phyloP scores from a whole-genome alignment of 2,888 invertebrate species.

The Syrphus vitripennis region DNA sequence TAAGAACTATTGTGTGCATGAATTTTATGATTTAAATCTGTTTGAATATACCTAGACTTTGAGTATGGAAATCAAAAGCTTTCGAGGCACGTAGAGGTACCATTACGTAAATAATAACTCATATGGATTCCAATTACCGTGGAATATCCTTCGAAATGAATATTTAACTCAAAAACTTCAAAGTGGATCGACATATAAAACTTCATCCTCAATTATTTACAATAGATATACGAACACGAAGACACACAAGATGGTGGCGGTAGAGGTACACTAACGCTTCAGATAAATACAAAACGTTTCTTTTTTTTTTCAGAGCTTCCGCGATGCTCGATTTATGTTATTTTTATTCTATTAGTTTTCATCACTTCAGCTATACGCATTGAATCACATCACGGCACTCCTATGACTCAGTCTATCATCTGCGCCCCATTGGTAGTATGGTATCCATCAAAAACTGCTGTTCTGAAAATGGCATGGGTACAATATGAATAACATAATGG shows the following conservation, averaged over 20 bases:
- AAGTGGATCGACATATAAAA: not conserved
- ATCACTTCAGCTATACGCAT: conserved; percentile 12
- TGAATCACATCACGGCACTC: not conserved
- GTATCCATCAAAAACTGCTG: conserved; percentile 14
- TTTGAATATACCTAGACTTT: no score
- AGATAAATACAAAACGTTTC: not conserved
- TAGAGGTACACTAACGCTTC: not conserved
- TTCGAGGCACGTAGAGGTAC: no score
- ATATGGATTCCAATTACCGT: conserved; percentile 1
- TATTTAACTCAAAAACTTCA: conserved; percentile 16
- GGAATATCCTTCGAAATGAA: not conserved
- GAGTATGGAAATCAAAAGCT: no score
- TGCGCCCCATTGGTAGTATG: not conserved
- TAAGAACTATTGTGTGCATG: no score
- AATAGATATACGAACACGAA: not conserved
- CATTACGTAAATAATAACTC: not conserved
- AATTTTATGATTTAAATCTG: no score
- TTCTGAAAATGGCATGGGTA: not conserved
- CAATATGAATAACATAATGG: not conserved
- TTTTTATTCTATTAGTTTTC: conserved; percentile 17
- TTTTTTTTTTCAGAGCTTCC: conserved; percentile 3
- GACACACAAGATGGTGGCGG: not conserved
- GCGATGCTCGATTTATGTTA: conserved; percentile 25
- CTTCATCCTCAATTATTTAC: conserved; percentile 13
- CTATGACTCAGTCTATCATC: not conserved